Evolutionary conservation across 2,888 invertebrate genomes (phyloP).

Genomic region (Acholoe squamosa): DNA sequence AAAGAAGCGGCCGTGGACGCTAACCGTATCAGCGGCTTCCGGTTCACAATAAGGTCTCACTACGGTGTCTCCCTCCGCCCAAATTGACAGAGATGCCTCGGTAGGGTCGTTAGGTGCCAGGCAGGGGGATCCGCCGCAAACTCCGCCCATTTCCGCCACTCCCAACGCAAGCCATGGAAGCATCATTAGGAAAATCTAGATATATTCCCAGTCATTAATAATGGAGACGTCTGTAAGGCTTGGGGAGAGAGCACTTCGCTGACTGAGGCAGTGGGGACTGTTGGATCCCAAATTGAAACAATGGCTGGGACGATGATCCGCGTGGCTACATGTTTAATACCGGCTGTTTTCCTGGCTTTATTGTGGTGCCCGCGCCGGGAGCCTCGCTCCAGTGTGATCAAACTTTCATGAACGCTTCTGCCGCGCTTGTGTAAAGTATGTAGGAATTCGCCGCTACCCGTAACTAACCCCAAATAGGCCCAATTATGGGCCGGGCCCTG

Average conservation of each 20-base stretch:
- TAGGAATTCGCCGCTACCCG: constrained; percentile 50
- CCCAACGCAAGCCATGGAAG: constrained; percentile 31
- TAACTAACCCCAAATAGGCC: constrained; percentile 61
- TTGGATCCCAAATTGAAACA: constrained; percentile 44
- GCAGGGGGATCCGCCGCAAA: constrained; percentile 31
- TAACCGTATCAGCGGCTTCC: constrained; percentile 57
- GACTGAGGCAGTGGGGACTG: not conserved
- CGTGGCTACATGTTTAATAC: constrained; percentile 46
- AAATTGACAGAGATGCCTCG: constrained; percentile 58
- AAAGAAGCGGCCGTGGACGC: constrained; percentile 45
- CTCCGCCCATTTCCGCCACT: constrained; percentile 52
- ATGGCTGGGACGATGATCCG: constrained; percentile 50
- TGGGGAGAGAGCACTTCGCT: not conserved
- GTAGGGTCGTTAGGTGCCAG: constrained; percentile 33
- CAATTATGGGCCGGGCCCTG: constrained; percentile 48
- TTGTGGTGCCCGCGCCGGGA: constrained; percentile 18
- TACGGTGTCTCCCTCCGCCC: constrained; percentile 35
- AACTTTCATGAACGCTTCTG: constrained; percentile 57
- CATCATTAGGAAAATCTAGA: constrained; percentile 59
- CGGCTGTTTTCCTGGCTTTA: constrained; percentile 49
- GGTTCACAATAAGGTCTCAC: constrained; percentile 61
- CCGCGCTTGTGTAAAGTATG: constrained; percentile 55
- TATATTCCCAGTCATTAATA: constrained; percentile 46
- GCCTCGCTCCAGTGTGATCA: constrained; percentile 32
- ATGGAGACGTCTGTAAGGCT: constrained; percentile 16